phyloP scores from a whole-genome alignment of 2,888 invertebrate species.

The Strigamia maritima region DNA sequence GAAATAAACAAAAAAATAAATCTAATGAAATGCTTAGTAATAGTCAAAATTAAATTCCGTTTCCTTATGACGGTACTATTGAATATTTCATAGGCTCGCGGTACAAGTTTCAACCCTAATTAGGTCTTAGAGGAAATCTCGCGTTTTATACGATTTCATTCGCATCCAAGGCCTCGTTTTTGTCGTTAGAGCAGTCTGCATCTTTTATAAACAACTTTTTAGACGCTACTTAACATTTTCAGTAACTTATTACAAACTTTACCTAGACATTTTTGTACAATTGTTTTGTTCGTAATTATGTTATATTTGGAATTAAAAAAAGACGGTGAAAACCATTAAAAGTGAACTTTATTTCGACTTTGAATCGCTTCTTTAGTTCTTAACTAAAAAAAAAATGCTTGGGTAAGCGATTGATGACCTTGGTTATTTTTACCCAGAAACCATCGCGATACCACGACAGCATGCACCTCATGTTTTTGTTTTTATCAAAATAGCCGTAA shows the following conservation, averaged over 20 bases:
- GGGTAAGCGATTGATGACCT: constrained; percentile 22
- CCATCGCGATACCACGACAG: not conserved
- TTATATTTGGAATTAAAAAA: not conserved
- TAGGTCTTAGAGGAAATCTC: constrained; percentile 18
- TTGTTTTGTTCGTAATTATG: not conserved
- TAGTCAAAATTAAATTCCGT: not conserved
- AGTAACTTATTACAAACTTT: not conserved
- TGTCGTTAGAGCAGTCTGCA: not conserved
- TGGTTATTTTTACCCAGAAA: constrained; percentile 25
- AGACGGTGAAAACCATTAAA: constrained; percentile 8
- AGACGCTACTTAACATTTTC: not conserved
- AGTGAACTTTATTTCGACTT: constrained; percentile 13
- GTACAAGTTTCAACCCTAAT: not conserved
- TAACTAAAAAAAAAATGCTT: not conserved
- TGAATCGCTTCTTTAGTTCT: too few species aligned
- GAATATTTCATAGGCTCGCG: constrained; percentile 22
- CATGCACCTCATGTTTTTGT: constrained; percentile 17
- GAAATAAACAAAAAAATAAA: not conserved
- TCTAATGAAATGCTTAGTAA: not conserved
- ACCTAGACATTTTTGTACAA: not conserved
- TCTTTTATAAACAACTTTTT: not conserved
- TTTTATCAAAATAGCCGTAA: constrained; percentile 1
- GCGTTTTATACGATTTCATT: constrained; percentile 9
- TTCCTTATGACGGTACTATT: constrained; percentile 11
- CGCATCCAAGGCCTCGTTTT: not conserved